These are phyloP conservation scores for Heliangelus exortis DNA, from an alignment of 2,797 vertebrate species.

Conservation along the genomic window DNA sequence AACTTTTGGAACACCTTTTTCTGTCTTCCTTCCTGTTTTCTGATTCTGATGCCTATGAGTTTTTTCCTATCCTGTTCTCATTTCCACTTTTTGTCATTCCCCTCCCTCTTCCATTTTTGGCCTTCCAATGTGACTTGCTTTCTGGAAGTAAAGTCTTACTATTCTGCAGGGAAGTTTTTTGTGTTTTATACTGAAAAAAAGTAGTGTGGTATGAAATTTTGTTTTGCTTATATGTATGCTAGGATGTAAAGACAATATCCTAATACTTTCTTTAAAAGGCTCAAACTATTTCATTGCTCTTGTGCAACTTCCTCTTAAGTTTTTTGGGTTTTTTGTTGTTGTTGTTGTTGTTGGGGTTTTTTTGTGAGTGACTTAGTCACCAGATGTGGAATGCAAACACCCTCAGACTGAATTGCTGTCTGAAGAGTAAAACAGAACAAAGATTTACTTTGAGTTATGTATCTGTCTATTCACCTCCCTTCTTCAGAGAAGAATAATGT, in stretches of 20 bases:
- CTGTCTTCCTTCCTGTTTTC: conserved; percentile 32
- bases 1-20: not conserved
- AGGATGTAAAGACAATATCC: not conserved
- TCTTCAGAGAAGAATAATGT: not conserved
- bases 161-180: not conserved
- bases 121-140: not conserved
- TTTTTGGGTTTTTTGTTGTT: not conserved
- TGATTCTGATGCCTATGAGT: not conserved
- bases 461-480: not conserved
- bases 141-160: not conserved
- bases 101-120: not conserved
- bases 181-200: not conserved
- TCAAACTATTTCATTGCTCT: not conserved
- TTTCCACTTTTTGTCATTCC: conserved; percentile 1
- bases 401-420: not conserved
- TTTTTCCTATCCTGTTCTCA: not conserved
- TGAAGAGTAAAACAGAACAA: not conserved
- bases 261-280: conserved; percentile 2
- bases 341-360: not conserved
- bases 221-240: not conserved
- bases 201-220: not conserved
- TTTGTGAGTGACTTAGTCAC: conserved; percentile 16
- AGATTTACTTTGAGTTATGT: not conserved
- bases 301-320: conserved; percentile 46
- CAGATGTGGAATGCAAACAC: conserved; percentile 10